Evolutionary conservation across 2,113 vertebrate genomes (phyloP).

Genomic region (Sapajus apella): DNA sequence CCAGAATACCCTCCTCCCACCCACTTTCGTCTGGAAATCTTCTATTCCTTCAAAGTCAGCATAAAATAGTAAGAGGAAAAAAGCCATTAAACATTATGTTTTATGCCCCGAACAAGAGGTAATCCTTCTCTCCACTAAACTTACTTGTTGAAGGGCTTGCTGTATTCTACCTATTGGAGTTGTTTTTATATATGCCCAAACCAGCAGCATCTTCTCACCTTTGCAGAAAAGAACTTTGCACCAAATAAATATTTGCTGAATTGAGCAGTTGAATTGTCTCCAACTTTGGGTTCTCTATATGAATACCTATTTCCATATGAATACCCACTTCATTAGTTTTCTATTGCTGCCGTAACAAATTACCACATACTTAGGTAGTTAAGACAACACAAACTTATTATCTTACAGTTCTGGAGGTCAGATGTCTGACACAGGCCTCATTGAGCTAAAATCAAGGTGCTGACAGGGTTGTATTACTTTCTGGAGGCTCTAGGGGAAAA

Average conservation of each 20-base stretch:
- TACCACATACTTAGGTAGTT: neutral
- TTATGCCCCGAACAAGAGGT: neutral
- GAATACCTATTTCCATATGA: neutral
- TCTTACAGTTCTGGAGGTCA: neutral
- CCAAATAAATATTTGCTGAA: neutral
- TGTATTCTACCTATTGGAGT: neutral
- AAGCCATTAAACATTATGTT: neutral
- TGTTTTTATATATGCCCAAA: neutral
- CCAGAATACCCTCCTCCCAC: neutral
- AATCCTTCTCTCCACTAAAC: neutral
- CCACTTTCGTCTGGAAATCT: neutral
- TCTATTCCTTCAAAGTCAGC: neutral
- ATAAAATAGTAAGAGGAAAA: neutral
- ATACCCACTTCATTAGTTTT: neutral
- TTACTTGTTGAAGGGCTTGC: neutral
- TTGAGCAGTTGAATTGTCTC: neutral
- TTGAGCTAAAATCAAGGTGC: neutral
- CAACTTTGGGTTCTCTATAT: neutral
- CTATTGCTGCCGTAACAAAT: neutral
- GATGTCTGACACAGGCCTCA: neutral
- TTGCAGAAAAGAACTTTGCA: neutral
- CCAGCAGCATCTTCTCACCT: neutral
- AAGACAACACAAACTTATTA: neutral
- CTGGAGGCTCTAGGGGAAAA: neutral
- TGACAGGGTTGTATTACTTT: neutral